Percentiles rank a stretch among this genome's conserved stretches.
Conservation (phyloP, 2,113 vertebrate species). For the human (Homo sapiens) region DNA sequence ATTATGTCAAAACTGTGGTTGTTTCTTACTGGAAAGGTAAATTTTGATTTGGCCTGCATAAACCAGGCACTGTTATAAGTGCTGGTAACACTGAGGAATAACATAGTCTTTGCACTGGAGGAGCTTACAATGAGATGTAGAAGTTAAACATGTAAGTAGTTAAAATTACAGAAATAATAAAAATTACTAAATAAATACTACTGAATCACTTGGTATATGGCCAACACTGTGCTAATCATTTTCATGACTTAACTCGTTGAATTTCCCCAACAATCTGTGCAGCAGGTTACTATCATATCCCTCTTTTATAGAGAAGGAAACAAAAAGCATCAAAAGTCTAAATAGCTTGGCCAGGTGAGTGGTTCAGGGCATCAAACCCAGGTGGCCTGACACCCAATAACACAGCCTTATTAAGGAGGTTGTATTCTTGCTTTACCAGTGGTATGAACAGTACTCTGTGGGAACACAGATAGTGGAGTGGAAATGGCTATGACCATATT, state of each 20-base stretch:
- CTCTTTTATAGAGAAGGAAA: not conserved
- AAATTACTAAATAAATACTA: not conserved
- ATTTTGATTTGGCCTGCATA: not conserved
- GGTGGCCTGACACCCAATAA: not conserved
- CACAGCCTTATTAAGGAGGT: not conserved
- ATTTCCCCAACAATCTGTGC: not conserved
- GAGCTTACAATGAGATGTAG: not conserved
- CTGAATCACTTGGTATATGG: not conserved
- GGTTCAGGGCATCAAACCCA: not conserved
- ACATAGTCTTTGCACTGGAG: not conserved
- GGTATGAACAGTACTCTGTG: not conserved
- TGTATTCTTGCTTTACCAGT: not conserved
- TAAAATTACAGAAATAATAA: not conserved
- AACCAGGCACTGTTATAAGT: not conserved
- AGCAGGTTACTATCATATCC: not conserved
- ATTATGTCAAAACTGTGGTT: not conserved
- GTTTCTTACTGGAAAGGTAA: conserved; percentile 20
- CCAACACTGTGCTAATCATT: not conserved
- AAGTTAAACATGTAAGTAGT: not conserved
- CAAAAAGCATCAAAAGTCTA: not conserved
- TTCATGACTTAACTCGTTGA: not conserved
- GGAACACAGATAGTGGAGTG: not conserved
- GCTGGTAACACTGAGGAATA: not conserved
- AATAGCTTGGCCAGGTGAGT: not conserved
- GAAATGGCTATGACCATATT: not conserved